Base-by-base conservation (phyloP, 2,888 invertebrate genomes). In the Cryptophagus acutangulus region DNA sequence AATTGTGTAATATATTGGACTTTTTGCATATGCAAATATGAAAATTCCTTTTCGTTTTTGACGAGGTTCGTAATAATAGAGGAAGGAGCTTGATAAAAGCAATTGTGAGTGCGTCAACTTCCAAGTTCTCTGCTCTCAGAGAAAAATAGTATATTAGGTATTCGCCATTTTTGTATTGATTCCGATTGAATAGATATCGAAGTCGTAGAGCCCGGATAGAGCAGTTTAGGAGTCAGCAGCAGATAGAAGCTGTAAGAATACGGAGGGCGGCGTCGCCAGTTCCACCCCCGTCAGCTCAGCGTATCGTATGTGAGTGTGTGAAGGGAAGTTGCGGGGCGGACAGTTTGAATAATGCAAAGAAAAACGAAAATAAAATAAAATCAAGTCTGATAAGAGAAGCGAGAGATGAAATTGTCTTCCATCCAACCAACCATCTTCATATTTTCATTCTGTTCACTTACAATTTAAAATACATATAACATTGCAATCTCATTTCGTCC, bases 301-400 rank as follows among this genome's bases (percentile, higher is more conserved):
- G 64, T 65, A 66, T 66, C 65, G 65, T 67, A 66, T 67, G 66
- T 66, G 68, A 65, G 63, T 64, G 57, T 67, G 66, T 66, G 66
- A 61, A 58, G 57, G 60, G 54, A 48, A 56, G 54, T 51, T 57
- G 49, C 55, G 57, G 62, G 65, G 65, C 64, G 65, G 65, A 64
- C 63, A 61, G 58, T 47, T 45, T 53, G 50, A 55, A 41, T 52
- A 53, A 55, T 53, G 54, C 48, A 45, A 49, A 48, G 45, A 51
- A 48, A 43, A 48, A 44, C 45, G 43, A 46, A 38, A 48, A 46
- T 40, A 37, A 26, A 37, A 36, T 26, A 36, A 15, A 15, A 5
- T 14, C 12, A 10, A 34, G 17, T 8, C 10, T 10, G 37, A 37
- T 31, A 31, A 31, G 31, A 44, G 33, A 38, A 40, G 40, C 26